phyloP scores from a whole-genome alignment of 1,140 invertebrate genomes.

The Drosophila murphyi region DNA sequence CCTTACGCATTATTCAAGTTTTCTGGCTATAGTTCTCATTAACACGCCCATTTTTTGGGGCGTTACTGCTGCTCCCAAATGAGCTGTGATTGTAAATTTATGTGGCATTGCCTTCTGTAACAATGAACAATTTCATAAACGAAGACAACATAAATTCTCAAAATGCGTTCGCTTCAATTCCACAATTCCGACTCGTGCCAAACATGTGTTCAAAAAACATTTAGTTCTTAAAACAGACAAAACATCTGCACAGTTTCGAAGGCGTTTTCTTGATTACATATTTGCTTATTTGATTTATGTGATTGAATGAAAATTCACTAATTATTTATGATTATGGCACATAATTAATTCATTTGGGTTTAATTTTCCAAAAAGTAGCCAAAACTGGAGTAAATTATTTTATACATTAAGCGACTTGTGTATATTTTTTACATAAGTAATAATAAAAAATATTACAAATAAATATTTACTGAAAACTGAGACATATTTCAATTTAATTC shows the following conservation, averaged over 20 bases:
- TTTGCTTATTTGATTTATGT: not conserved
- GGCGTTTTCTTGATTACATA: not conserved
- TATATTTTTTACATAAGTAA: too few relatives aligned
- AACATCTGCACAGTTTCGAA: too few relatives aligned
- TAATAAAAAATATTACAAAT: too few relatives aligned
- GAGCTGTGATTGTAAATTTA: constrained; percentile 12
- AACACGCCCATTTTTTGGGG: constrained; percentile 17
- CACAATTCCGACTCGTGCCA: constrained; percentile 13
- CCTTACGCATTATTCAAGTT: constrained; percentile 11
- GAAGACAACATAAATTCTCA: constrained; percentile 6
- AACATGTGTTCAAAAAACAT: not conserved
- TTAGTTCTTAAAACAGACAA: not conserved
- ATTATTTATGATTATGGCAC: too few relatives aligned
- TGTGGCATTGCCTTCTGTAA: constrained; percentile 29
- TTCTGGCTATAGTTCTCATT: constrained; percentile 5
- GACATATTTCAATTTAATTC: too few relatives aligned
- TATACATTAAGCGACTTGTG: too few relatives aligned
- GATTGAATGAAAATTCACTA: not conserved
- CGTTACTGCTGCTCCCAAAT: not conserved
- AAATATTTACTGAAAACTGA: too few relatives aligned
- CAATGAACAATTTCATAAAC: constrained; percentile 18
- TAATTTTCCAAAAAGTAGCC: too few relatives aligned
- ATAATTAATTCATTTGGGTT: too few relatives aligned
- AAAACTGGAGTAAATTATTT: too few relatives aligned
- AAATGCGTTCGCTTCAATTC: not conserved